A percentile compares a stretch with the other conserved stretches of the same genome.
Evolutionary conservation across 2,888 invertebrate genomes (phyloP).

Genomic region (Salticus scenicus): DNA sequence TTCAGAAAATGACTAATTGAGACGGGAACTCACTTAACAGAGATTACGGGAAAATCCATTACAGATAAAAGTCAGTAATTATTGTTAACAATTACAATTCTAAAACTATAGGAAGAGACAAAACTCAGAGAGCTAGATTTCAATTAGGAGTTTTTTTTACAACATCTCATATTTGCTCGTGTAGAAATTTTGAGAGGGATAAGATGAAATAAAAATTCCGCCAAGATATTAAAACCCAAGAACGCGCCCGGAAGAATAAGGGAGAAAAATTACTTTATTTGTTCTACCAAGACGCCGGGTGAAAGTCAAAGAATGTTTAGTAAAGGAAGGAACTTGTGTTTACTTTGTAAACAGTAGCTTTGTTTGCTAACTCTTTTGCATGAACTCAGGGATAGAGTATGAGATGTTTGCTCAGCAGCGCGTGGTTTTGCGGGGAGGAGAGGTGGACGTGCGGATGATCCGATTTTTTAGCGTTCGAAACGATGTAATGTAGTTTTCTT

Average conservation of each 20-base stretch:
- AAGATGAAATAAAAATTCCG: slow-evolving; percentile 11
- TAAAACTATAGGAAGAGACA: neutral
- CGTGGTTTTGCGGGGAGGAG: neutral
- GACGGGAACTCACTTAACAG: slow-evolving; percentile 31
- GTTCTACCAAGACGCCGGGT: slow-evolving; percentile 35
- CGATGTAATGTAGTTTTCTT: slow-evolving; percentile 3
- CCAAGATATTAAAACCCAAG: slow-evolving; percentile 49
- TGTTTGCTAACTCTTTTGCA: slow-evolving; percentile 61
- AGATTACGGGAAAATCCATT: slow-evolving; percentile 28
- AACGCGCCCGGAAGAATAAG: slow-evolving; percentile 11
- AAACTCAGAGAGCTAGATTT: slow-evolving; percentile 9
- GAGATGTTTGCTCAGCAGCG: slow-evolving; percentile 41
- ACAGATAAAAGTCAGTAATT: slow-evolving; percentile 46
- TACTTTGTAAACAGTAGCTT: slow-evolving; percentile 49
- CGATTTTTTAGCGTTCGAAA: neutral
- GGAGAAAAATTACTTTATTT: slow-evolving; percentile 51
- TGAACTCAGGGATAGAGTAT: slow-evolving; percentile 27
- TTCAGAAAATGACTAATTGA: slow-evolving; percentile 57
- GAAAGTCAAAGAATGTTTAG: slow-evolving; percentile 60
- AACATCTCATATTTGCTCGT: slow-evolving; percentile 21
- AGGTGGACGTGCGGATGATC: neutral
- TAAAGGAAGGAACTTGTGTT: slow-evolving; percentile 52
- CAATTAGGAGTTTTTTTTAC: slow-evolving; percentile 32
- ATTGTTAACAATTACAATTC: slow-evolving; percentile 35
- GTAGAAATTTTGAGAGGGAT: neutral